Percentiles rank a stretch among this genome's conserved stretches.
Conservation (phyloP, 64 coral and sea anemone species). For the Astreopora myriophthalma region DNA sequence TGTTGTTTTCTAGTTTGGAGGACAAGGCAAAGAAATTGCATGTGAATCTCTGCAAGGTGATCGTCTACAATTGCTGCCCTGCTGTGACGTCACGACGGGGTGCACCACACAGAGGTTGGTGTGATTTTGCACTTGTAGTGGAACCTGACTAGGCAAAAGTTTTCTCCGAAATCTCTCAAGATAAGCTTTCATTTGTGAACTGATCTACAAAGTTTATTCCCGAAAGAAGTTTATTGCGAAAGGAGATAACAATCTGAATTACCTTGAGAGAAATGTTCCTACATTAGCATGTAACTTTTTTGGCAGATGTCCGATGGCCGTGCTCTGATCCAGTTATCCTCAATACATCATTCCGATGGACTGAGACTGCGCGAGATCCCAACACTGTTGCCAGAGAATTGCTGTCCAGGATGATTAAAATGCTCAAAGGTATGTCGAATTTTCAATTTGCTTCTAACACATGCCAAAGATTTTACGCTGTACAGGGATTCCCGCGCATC, state of each 20-base stretch:
- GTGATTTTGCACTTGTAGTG: neutral
- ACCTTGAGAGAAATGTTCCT: neutral
- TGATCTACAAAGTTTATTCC: no score
- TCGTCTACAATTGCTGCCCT: conserved; percentile 94
- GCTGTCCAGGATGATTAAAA: conserved; percentile 80
- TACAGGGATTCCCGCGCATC: no score
- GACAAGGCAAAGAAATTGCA: conserved; percentile 80
- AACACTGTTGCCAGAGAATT: conserved; percentile 84
- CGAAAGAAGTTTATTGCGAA: no score
- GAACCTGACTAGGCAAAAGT: no score
- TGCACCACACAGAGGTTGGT: conserved; percentile 18
- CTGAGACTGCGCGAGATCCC: conserved; percentile 59
- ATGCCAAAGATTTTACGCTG: neutral
- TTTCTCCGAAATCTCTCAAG: no score
- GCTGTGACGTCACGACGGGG: conserved; percentile 46
- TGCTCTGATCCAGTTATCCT: conserved; percentile 74
- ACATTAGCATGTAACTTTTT: neutral
- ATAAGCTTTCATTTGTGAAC: no score
- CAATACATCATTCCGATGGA: conserved; percentile 58
- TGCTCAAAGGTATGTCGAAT: conserved; percentile 69
- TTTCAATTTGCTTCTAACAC: neutral
- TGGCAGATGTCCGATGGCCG: conserved; percentile 63
- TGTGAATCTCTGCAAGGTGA: conserved; percentile 87
- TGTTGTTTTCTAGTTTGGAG: conserved; percentile 73
- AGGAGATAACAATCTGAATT: no score